These are phyloP conservation scores for Panurus biarmicus DNA, from an alignment of 2,113 vertebrate species.

Conservation along the genomic window DNA sequence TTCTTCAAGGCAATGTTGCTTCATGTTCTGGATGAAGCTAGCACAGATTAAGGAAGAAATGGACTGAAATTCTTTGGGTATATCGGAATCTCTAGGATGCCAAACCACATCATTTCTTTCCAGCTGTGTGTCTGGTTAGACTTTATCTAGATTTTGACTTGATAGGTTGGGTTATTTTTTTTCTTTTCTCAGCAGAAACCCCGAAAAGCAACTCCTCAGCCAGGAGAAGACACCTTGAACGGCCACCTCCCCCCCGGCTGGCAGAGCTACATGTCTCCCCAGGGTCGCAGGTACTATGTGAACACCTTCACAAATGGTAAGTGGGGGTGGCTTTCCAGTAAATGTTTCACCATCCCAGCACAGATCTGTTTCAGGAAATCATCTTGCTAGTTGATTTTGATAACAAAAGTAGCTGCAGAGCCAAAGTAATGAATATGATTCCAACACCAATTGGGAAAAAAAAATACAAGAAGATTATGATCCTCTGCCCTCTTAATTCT, in stretches of 20 bases:
- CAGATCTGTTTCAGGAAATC: background rate
- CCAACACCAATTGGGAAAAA: background rate
- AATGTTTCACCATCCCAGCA: background rate
- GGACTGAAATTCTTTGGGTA: background rate
- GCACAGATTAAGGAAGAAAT: background rate
- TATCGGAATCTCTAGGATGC: background rate
- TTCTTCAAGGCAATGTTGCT: background rate
- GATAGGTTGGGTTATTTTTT: background rate
- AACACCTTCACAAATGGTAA: constrained; percentile 93
- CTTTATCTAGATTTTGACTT: background rate
- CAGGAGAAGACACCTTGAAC: constrained; percentile 79
- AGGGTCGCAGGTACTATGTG: constrained; percentile 92
- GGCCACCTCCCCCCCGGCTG: constrained; percentile 85
- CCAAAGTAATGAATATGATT: background rate
- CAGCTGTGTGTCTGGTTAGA: background rate
- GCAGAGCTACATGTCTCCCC: constrained; percentile 94
- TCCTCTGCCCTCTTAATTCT: background rate
- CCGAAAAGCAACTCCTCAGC: constrained; percentile 78
- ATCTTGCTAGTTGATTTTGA: background rate
- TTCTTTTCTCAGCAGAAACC: constrained; percentile 76
- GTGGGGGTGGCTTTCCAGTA: background rate
- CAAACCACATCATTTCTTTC: background rate
- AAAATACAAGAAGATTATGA: background rate
- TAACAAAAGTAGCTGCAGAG: background rate
- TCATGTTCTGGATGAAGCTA: background rate